Conservation (phyloP, 2,888 invertebrate genomes). For the Stenoptilia bipunctidactyla region DNA sequence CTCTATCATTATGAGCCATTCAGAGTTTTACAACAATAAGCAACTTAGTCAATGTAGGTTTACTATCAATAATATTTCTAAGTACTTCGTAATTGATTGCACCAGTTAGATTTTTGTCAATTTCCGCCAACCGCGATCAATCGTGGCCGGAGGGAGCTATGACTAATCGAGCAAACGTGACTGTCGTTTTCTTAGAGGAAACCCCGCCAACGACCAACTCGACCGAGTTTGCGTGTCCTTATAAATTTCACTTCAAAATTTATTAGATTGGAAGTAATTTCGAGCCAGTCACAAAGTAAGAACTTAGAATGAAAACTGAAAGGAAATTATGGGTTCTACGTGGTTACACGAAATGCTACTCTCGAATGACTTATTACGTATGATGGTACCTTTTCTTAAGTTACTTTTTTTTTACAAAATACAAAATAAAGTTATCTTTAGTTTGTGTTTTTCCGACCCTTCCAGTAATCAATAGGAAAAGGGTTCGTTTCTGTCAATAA, state of each 20-base stretch:
- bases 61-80: too few species aligned
- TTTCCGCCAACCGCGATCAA: not conserved
- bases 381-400: too few species aligned
- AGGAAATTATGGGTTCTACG: not conserved
- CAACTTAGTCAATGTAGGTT: too few species aligned
- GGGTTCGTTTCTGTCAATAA: too few species aligned
- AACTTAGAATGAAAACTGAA: not conserved
- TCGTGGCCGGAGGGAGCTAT: not conserved
- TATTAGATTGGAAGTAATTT: conserved; percentile 1
- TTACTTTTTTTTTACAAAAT: too few species aligned
- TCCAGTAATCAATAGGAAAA: too few species aligned
- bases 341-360: not conserved
- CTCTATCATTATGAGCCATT: too few species aligned
- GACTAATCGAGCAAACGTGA: conserved; percentile 1
- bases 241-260: conserved; percentile 1
- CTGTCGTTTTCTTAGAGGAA: not conserved
- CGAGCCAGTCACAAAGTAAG: conserved; percentile 1
- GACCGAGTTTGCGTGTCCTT: not conserved
- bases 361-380: too few species aligned
- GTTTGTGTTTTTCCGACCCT: too few species aligned
- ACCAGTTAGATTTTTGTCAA: not conserved
- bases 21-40: too few species aligned
- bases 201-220: not conserved
- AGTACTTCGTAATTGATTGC: too few species aligned
- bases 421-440: too few species aligned